Evolutionary conservation across 2,888 invertebrate species (phyloP), one percentile per base, ranked within the genome.

Genomic region (Lissocephala sabroskyi): DNA sequence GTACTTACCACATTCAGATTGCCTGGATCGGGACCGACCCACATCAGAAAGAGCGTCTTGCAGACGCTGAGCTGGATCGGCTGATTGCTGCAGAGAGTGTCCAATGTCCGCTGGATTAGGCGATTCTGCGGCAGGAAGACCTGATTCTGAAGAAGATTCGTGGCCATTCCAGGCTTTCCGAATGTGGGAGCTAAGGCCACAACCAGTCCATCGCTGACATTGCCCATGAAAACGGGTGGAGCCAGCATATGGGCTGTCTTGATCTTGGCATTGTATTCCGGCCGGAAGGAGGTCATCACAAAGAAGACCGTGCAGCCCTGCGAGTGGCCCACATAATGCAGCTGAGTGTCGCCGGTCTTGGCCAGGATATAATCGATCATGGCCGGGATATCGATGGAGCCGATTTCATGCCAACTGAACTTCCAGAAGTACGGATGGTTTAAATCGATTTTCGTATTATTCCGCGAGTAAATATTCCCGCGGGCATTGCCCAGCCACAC

Each of bases 401-500:
- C 83, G 48, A 84, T 84, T 59, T 84, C 81, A 52, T 84, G 80
- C 89, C 91, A 95, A 44, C 92, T 88, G 76, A 83, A 84, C n/a
- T 62, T 47, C 84, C 84, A 84, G 57, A 82, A 84, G 19, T 77
- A 40, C 1, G 74, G 65, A 54, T 75, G 63, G 1, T 61, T 60
- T 0, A 67, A 41, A 9, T 58, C 54, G 11, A 83, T 65, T 13
- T 79, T 83, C 4, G 83, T 77, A 65, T 91, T 90, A 7, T 82
- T 81, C 32, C 86, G 84, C 1, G 87, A 87, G 66, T 90, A 90
- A 5, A 86, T 86, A 73, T 90, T 90, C 35, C 91, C 91, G 3
- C 91, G 84, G 11, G 86, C 85, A 80, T 91, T 91, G 0, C 89
- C 89, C 65, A 91, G 65, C 90, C 90, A 91, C 2, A 87, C 86